A percentile compares a stretch with the other conserved stretches of the same genome.
Evolutionary conservation across 1,140 invertebrate species (phyloP).

Genomic region (Nasonia giraulti): DNA sequence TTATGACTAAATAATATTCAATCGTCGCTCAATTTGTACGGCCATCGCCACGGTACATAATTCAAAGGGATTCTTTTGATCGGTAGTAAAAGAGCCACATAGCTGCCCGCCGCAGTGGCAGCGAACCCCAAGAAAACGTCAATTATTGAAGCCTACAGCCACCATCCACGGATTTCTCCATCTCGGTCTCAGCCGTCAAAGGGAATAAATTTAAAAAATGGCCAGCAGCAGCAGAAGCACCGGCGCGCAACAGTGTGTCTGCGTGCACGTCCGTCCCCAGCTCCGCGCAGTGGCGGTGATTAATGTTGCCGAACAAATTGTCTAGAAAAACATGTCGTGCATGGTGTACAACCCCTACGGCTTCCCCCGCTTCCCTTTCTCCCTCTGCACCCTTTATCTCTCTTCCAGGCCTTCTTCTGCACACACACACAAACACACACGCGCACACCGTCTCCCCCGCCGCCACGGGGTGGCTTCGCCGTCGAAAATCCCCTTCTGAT

Average conservation of each 20-base stretch:
- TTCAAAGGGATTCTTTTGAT: neutral
- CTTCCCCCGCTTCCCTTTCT: slow-evolving; percentile 70
- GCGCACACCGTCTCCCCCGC: slow-evolving; percentile 2
- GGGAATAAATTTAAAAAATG: slow-evolving; percentile 60
- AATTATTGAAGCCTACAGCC: slow-evolving; percentile 3
- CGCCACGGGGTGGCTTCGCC: slow-evolving; percentile 13
- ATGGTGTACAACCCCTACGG: slow-evolving; percentile 50
- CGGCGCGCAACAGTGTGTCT: slow-evolving; percentile 29
- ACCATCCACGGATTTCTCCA: neutral
- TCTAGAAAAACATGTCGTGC: slow-evolving; percentile 76
- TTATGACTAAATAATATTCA: neutral
- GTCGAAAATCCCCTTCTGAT: slow-evolving; percentile 7
- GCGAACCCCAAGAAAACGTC: slow-evolving; percentile 16
- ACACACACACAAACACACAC: neutral
- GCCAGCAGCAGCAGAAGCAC: slow-evolving; percentile 20
- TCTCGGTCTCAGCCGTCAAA: slow-evolving; percentile 37
- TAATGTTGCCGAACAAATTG: slow-evolving; percentile 78
- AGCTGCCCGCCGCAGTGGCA: neutral
- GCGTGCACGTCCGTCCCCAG: slow-evolving; percentile 54
- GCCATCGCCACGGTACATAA: neutral
- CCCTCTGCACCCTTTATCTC: slow-evolving; percentile 74
- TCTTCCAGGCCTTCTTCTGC: slow-evolving; percentile 45
- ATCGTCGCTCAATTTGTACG: neutral
- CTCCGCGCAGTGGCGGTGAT: slow-evolving; percentile 67
- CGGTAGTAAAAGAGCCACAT: neutral